Evolutionary conservation across 2,113 vertebrate species (phyloP).

Genomic region (Genyomyrus donnyi): DNA sequence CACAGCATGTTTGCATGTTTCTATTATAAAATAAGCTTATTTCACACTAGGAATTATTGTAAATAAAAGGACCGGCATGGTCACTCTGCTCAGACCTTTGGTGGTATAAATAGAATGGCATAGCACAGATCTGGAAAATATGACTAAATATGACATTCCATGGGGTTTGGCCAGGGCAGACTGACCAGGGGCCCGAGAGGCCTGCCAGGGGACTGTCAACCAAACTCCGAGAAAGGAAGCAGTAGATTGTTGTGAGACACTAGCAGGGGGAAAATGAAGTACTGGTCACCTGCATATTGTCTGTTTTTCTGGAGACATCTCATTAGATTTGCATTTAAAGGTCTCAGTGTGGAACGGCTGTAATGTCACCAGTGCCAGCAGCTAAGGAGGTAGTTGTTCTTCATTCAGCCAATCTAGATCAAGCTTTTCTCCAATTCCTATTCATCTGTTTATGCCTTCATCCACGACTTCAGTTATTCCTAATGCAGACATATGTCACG

Average conservation of each 20-base stretch:
- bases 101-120: neutral
- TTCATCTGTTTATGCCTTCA: neutral
- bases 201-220: neutral
- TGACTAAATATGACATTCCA: neutral
- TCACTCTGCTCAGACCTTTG: neutral
- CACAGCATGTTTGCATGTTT: neutral
- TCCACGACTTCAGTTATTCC: neutral
- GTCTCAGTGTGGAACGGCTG: neutral
- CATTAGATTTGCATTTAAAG: conserved; percentile 1
- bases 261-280: neutral
- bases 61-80: neutral
- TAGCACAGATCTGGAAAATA: neutral
- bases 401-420: neutral
- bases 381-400: neutral
- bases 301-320: neutral
- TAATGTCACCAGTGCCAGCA: neutral
- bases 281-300: neutral
- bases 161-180: neutral
- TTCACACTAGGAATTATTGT: neutral
- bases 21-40: neutral
- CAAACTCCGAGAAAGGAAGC: neutral
- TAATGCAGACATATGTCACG: neutral
- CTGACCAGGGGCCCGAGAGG: neutral
- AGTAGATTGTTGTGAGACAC: neutral
- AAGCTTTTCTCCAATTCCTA: neutral